Evolutionary conservation across 2,888 invertebrate genomes (phyloP).

Genomic region (Tetheella fluctuosa): DNA sequence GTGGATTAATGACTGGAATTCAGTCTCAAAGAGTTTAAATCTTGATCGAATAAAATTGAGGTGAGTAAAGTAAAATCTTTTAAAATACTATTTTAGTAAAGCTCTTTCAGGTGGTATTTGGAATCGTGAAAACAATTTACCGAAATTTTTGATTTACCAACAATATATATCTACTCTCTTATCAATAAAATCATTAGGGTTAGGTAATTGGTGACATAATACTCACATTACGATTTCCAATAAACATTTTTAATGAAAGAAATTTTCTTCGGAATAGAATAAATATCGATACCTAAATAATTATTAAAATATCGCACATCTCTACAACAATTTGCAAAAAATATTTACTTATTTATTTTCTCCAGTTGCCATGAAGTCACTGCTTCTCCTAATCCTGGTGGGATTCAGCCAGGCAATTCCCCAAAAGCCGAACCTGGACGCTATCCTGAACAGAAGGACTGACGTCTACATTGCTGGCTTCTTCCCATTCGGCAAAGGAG

Average conservation of each 20-base stretch:
- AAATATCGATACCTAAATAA: not conserved
- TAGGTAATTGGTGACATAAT: no score
- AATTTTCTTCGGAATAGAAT: no score
- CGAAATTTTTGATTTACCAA: not conserved
- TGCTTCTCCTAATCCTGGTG: constrained; percentile 46
- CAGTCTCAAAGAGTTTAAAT: not conserved
- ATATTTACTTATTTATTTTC: not conserved
- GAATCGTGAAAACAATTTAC: not conserved
- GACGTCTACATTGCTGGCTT: constrained; percentile 97
- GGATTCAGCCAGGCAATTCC: constrained; percentile 48
- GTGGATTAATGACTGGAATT: not conserved
- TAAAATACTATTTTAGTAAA: not conserved
- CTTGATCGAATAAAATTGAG: not conserved
- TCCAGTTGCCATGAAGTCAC: constrained; percentile 35
- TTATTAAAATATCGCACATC: no score
- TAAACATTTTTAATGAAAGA: no score
- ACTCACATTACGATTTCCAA: no score
- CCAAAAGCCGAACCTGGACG: constrained; percentile 88
- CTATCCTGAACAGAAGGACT: constrained; percentile 86
- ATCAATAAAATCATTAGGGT: no score
- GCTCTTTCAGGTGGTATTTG: not conserved
- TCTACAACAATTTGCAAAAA: not conserved
- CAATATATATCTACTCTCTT: no score
- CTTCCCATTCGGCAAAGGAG: constrained; percentile 94
- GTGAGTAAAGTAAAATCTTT: not conserved